Conservation (phyloP, 2,888 invertebrate species). For the Thereva unica region DNA sequence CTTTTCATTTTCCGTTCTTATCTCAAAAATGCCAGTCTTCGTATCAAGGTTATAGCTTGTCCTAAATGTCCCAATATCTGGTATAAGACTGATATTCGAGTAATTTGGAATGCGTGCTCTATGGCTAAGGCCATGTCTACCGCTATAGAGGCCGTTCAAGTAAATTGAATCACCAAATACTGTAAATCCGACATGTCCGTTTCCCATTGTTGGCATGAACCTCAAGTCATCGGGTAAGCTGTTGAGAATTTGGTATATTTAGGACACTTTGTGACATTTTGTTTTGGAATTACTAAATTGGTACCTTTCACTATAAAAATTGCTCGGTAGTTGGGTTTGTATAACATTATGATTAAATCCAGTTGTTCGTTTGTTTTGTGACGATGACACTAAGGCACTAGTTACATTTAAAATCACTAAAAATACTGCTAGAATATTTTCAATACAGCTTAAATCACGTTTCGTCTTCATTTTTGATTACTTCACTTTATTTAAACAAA, state of each 20-base stretch:
- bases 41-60: conserved; percentile 59
- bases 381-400: background rate
- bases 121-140: conserved; percentile 62
- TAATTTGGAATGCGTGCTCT: conserved; percentile 66
- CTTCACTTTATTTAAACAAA: no score
- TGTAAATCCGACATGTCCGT: conserved; percentile 65
- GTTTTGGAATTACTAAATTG: background rate
- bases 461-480: no score
- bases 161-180: conserved; percentile 65
- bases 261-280: background rate
- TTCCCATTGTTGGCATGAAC: conserved; percentile 65
- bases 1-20: conserved; percentile 42
- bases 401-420: background rate
- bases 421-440: no score
- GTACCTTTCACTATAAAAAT: conserved; percentile 14
- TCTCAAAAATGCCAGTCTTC: conserved; percentile 59
- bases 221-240: conserved; percentile 63
- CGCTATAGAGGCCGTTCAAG: conserved; percentile 66
- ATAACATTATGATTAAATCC: background rate
- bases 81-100: conserved; percentile 58
- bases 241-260: conserved; percentile 43
- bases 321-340: background rate
- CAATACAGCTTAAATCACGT: no score
- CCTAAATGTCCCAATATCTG: conserved; percentile 11
- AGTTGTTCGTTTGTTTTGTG: background rate